Base-by-base conservation (phyloP, 2,888 invertebrate species). In the Hermodice carunculata region DNA sequence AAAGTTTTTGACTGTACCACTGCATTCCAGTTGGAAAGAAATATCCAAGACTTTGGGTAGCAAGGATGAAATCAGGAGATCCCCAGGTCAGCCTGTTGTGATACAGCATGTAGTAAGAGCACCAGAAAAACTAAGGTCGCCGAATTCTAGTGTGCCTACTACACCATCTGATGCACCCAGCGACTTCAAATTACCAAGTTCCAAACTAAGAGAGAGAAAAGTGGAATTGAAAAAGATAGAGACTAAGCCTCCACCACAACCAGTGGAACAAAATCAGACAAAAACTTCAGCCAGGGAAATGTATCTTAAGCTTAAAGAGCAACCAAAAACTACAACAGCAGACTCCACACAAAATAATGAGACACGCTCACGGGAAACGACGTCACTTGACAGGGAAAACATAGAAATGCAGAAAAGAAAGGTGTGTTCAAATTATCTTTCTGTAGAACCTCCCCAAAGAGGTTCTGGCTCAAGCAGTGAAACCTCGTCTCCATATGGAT, bases 111-210 rank as follows among this genome's bases (percentile, higher is more conserved):
- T 61, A 11, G 66, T 68, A 32, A 42, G 42, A 17, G 34, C 28
- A 22, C 48, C 62, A 26, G 19, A 40, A 8, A 29, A 51, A 22
- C 32, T 40, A 26, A 48, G 29, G 24, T 43, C 48, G 4, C 49
- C 54, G 19, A 24, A 3, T 19, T 24, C 29, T 28, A 64, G 42
- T 26, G 26, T 28, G 6, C 49, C 59, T 49, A 34, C 59, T 6
- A 59, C 49, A 11, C 34, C 49, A 17, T 17, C 31, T 8, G 52
- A 32, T 11, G 22, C 70, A 6, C 40, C 58, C 14, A 22, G 37
- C 24, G 58, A 66, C 34, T 70, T 76, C 37, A 67, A 70, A 52
- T 68, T 83, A 31, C 81, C 81, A 22, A 82, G 81, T 68, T 79
- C 79, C 31, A 79, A 76, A 71, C 75, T 74, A 52, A 69, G 81